phyloP scores from a whole-genome alignment of 1,140 invertebrate genomes.

The Leptinotarsa undecemlineata region DNA sequence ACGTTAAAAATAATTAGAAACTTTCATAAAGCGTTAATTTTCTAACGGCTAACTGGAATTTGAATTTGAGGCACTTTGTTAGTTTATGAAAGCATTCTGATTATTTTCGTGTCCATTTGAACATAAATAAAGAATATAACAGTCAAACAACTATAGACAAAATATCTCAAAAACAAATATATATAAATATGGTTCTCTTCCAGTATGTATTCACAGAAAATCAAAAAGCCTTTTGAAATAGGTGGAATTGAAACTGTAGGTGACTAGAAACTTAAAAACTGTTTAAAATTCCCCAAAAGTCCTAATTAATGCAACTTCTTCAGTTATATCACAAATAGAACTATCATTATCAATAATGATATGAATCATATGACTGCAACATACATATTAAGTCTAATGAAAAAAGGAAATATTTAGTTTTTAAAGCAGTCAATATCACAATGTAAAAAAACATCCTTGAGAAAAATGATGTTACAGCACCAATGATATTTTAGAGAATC shows the following conservation, averaged over 20 bases:
- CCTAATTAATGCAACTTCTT: too few relatives aligned
- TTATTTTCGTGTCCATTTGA: background rate
- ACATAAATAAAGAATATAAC: background rate
- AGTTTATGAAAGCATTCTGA: background rate
- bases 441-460: background rate
- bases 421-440: background rate
- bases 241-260: background rate
- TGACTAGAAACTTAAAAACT: background rate
- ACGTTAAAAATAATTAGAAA: background rate
- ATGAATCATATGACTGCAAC: too few relatives aligned
- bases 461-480: too few relatives aligned
- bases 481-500: too few relatives aligned
- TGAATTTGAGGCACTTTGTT: background rate
- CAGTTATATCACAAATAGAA: too few relatives aligned
- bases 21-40: background rate
- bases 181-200: background rate
- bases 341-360: too few relatives aligned
- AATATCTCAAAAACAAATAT: background rate
- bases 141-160: slow-evolving; percentile 8
- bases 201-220: background rate
- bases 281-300: too few relatives aligned
- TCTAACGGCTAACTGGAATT: background rate
- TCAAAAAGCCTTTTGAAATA: slow-evolving; percentile 1
- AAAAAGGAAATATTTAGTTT: background rate
- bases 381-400: background rate